Evolutionary conservation across 2,888 invertebrate species (phyloP), one percentile per base, ranked within the genome.

Genomic region (Drosophila mulleri): DNA sequence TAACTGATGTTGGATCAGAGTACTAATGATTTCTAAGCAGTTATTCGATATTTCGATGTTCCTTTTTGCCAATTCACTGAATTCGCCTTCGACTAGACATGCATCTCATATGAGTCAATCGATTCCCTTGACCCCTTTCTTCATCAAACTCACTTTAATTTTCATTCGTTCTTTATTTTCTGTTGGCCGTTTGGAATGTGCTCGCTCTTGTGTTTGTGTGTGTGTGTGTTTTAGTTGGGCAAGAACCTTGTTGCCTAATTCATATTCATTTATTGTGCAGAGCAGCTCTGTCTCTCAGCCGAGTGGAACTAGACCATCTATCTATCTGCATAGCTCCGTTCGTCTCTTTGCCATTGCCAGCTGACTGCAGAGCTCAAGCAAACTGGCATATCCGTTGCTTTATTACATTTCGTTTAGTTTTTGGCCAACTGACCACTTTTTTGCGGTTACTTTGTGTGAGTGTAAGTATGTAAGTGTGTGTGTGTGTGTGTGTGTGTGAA

Each of bases 351-450:
- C 29, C 11, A 2, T 58, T 29, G 29, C 45, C 23, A 6, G 16
- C 48, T 54, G 52, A 26, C 47, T 63, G 53, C 58, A 53, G 71
- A 63, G 83, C 65, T 74, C 68, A 63, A 72, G 88, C 85, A 71
- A 88, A 88, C 89, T 78, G 87, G 89, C 79, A 89, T 84, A 84
- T 84, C 82, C 84, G 89, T 83, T 84, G 84, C 88, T 84, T 84
- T 84, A 84, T 84, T 84, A 84, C 84, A 89, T 84, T 84, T 84
- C 89, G 84, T 84, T 84, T 84, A 84, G 89, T 87, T 84, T 83
- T 89, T 86, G 89, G 89, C 89, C 84, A 84, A 79, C 84, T 84
- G 89, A 89, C 84, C 84, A 84, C 84, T 87, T 89, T 84, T 84
- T 87, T 84, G 84, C 68, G 84, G 84, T 81, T 83, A 78, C 89